Base-by-base conservation (phyloP, 2,797 vertebrate genomes). In the Cyprinodon diabolis region DNA sequence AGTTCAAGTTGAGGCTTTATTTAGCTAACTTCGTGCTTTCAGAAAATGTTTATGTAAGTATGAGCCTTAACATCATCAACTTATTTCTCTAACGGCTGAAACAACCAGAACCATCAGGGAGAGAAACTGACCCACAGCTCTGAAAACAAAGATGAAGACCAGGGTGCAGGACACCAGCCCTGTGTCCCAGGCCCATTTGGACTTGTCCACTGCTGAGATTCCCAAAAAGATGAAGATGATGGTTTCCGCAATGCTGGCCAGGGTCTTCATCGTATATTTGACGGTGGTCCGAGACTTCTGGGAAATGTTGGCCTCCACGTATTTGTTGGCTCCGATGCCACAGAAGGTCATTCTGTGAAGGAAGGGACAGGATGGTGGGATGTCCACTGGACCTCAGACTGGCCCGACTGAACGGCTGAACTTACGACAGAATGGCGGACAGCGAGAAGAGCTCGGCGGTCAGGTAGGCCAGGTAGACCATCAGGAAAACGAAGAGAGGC, bases 201-300 rank as follows among this genome's bases (percentile, higher is more conserved):
- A 96, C 73, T 97, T 97, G 89, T 99, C 97, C 87, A 98, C 96
- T 0, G 97, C 97, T 0, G 97, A 98, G 88, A 98, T 98, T 60
- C 97, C 97, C 63, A 99, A 92, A 89, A 99, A 97, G 94, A 99
- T 98, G 92, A 99, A 99, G 92, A 99, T 99, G 91, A 99, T 95
- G 58, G 97, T 99, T 88, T 99, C 97, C 0, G 97, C 97, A 7
- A 97, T 97, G 94, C 97, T 97, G 76, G 97, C 97, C 84, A 99
- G 90, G 0, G 97, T 99, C 93, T 99, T 99, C 97, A 98, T 98
- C 9, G 97, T 98, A 86, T 99, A 98, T 80, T 98, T 98, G 73
- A 99, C 97, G 0, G 97, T 96, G 56, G 97, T 99, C 72, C 97
- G 96, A 58, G 97, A 99, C 86, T 98, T 98, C 93, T 97, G 97